phyloP scores from a whole-genome alignment of 2,888 invertebrate species.

The Drosophila neonasuta region DNA sequence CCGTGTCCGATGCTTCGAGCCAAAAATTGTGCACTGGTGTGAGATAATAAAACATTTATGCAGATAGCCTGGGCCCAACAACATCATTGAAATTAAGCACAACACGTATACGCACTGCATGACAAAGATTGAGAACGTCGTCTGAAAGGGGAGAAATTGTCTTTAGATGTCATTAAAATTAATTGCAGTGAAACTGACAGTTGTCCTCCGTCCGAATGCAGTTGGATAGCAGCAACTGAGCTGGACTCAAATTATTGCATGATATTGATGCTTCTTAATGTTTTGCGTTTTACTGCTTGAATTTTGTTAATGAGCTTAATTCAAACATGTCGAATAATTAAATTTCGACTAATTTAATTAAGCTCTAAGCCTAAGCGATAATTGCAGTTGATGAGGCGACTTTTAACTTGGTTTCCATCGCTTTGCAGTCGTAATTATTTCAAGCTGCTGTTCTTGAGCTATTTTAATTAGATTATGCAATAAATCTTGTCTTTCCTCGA shows the following conservation, averaged over 20 bases:
- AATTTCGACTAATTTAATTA: constrained; percentile 11
- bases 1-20: constrained; percentile 48
- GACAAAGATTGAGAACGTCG: constrained; percentile 17
- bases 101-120: constrained; percentile 52
- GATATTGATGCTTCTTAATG: constrained; percentile 18
- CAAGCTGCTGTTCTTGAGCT: neutral
- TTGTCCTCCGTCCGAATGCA: neutral
- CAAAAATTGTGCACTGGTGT: constrained; percentile 61
- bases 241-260: constrained; percentile 26
- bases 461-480: neutral
- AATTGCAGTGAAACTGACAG: constrained; percentile 43
- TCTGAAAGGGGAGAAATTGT: constrained; percentile 34
- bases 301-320: constrained; percentile 9
- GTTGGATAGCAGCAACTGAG: neutral
- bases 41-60: constrained; percentile 75
- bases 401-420: neutral
- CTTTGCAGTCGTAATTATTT: neutral
- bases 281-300: neutral
- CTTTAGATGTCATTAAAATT: constrained; percentile 69
- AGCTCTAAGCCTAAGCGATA: neutral
- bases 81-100: constrained; percentile 73
- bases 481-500: neutral
- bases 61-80: constrained; percentile 61
- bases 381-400: neutral
- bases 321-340: constrained; percentile 8